Conservation (phyloP, 2,888 invertebrate genomes). For the Tiliacea citrago region DNA sequence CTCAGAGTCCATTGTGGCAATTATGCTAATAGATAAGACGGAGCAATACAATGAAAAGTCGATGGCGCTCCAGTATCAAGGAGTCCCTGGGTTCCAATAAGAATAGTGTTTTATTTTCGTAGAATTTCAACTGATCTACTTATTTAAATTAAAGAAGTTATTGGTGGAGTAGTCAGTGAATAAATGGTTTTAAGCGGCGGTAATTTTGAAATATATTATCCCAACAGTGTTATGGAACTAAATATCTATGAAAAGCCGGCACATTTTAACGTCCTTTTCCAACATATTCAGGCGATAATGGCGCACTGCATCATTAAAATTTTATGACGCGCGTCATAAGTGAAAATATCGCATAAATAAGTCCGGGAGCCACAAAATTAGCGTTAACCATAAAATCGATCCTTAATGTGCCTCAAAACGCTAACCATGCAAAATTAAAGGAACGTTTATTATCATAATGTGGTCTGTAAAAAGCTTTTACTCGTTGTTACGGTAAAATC, state of each 20-base stretch:
- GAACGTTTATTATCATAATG: constrained; percentile 61
- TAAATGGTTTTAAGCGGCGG: neutral
- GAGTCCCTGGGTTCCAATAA: constrained; percentile 41
- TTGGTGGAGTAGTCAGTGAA: neutral
- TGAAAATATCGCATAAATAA: constrained; percentile 31
- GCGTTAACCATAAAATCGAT: constrained; percentile 33
- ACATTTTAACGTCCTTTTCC: constrained; percentile 4
- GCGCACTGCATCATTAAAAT: constrained; percentile 37
- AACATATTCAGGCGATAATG: constrained; percentile 24
- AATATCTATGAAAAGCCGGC: neutral
- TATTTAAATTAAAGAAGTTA: constrained; percentile 15
- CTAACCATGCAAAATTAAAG: constrained; percentile 61
- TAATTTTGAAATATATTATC: neutral
- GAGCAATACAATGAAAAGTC: constrained; percentile 30
- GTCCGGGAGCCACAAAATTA: constrained; percentile 15
- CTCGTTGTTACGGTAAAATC: constrained; percentile 69
- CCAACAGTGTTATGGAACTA: neutral
- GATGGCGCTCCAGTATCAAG: constrained; percentile 14
- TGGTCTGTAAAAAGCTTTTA: constrained; percentile 60
- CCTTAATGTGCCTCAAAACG: constrained; percentile 36
- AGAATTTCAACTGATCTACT: constrained; percentile 14
- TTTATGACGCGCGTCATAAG: constrained; percentile 27
- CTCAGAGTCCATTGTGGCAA: constrained; percentile 43
- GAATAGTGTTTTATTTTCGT: constrained; percentile 39
- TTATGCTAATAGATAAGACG: constrained; percentile 64